Percentiles rank a stretch among this genome's conserved stretches.
Conservation (phyloP, 2,888 invertebrate species). For the Allygus modestus region DNA sequence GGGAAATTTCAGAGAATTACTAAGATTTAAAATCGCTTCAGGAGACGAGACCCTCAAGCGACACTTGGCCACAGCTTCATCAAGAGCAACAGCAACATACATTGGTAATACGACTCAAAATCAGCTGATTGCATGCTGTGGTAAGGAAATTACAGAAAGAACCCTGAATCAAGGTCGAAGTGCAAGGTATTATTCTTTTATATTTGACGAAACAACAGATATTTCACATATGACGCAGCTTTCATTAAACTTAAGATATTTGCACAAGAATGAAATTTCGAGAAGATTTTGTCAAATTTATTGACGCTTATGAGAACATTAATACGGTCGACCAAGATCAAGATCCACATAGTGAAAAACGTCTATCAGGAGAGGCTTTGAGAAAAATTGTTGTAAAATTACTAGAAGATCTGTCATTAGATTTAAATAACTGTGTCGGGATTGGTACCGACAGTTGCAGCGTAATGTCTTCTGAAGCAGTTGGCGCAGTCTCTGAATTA, state of each 20-base stretch:
- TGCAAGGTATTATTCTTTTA: background rate
- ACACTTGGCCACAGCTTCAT: background rate
- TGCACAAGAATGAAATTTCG: background rate
- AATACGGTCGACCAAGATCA: background rate
- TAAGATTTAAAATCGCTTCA: background rate
- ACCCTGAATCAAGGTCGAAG: background rate
- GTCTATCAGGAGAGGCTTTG: background rate
- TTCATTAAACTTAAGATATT: background rate
- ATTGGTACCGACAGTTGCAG: background rate
- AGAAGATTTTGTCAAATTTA: background rate
- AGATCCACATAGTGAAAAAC: background rate
- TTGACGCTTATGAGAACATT: background rate
- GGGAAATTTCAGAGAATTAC: background rate
- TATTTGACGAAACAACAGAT: background rate
- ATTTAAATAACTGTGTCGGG: background rate
- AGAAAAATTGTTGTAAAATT: background rate
- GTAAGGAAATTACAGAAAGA: background rate
- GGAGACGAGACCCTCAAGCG: background rate
- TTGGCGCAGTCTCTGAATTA: constrained; percentile 12
- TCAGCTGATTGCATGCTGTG: background rate
- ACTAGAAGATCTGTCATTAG: background rate
- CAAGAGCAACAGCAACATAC: constrained; percentile 22
- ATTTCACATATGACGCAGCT: background rate
- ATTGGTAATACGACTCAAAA: background rate
- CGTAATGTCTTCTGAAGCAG: background rate